phyloP scores from a whole-genome alignment of 2,113 vertebrate genomes.

The Odontophorus gujanensis region DNA sequence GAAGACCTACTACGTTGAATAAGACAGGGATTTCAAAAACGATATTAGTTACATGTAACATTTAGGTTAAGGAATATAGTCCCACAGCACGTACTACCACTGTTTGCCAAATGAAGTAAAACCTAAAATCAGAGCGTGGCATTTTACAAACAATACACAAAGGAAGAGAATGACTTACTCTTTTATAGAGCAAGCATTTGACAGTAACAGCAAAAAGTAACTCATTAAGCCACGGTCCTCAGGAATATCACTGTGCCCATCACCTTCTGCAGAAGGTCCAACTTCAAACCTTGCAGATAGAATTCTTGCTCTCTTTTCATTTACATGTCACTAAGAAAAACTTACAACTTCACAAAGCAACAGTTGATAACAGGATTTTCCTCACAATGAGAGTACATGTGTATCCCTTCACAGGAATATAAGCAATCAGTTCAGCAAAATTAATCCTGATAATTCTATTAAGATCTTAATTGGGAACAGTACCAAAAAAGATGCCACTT shows the following conservation, averaged over 20 bases:
- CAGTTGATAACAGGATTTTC: not conserved
- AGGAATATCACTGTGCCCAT: not conserved
- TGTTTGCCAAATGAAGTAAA: not conserved
- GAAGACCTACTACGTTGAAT: constrained; percentile 78
- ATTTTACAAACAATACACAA: not conserved
- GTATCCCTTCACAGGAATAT: not conserved
- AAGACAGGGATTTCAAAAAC: constrained; percentile 80
- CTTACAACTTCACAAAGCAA: not conserved
- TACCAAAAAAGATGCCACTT: constrained; percentile 26
- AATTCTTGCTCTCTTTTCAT: not conserved
- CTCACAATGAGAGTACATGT: not conserved
- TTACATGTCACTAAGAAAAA: not conserved
- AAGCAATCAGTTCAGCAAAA: not conserved
- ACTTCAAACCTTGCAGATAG: accelerated
- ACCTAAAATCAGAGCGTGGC: not conserved
- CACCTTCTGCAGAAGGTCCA: not conserved
- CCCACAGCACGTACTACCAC: not conserved
- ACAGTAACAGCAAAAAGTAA: not conserved
- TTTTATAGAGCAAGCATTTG: not conserved
- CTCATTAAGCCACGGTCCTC: not conserved
- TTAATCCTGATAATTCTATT: constrained; percentile 49
- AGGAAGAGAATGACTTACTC: not conserved
- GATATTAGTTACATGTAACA: constrained; percentile 76
- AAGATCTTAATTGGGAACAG: constrained; percentile 37
- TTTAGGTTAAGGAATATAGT: constrained; percentile 80